Conservation (phyloP, 2,797 vertebrate genomes). For the Coranthus polyacanthus region DNA sequence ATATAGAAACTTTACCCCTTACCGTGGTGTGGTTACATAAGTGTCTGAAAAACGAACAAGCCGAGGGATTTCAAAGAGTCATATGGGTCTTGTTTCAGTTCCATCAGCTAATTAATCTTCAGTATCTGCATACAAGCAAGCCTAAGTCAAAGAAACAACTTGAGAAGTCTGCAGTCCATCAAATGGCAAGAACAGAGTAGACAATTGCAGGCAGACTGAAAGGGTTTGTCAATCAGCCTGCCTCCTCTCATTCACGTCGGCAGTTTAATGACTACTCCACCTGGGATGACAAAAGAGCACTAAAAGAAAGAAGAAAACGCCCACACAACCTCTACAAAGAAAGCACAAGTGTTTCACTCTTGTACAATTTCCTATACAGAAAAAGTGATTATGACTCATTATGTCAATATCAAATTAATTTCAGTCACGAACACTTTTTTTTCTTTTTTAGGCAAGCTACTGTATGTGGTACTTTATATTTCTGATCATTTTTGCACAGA, state of each 20-base stretch:
- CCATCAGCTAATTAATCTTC: not conserved
- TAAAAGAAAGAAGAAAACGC: not conserved
- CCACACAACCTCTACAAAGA: not conserved
- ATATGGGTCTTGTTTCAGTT: not conserved
- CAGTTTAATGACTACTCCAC: not conserved
- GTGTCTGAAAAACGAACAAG: not conserved
- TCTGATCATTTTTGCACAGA: not conserved
- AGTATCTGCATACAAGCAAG: not conserved
- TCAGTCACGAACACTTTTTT: not conserved
- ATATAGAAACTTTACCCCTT: too few relatives aligned
- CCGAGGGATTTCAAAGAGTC: not conserved
- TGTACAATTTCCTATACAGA: not conserved
- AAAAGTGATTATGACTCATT: too few relatives aligned
- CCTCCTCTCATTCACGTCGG: constrained; percentile 1
- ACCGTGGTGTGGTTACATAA: too few relatives aligned
- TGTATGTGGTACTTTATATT: not conserved
- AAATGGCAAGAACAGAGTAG: not conserved
- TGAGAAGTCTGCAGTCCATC: not conserved
- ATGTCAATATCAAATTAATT: not conserved
- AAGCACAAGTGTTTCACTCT: not conserved
- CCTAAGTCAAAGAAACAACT: not conserved
- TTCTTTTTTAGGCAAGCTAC: not conserved
- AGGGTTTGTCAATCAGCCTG: constrained; percentile 1
- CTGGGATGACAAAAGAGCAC: constrained; percentile 1
- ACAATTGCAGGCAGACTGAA: not conserved